Conservation (phyloP, 1,140 invertebrate species). For the Apocrypta bakeri region DNA sequence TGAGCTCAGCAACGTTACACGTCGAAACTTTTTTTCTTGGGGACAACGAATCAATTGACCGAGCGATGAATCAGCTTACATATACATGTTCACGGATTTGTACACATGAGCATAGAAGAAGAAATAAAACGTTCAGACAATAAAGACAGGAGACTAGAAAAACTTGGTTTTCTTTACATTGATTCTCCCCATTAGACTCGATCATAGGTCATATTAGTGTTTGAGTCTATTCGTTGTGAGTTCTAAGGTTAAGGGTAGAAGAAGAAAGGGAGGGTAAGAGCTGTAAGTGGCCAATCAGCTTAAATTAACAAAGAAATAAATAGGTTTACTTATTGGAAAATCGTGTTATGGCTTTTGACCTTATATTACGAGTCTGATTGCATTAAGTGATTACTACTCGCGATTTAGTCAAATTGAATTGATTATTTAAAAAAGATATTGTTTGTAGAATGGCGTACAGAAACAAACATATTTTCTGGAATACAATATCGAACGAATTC, state of each 20-base stretch:
- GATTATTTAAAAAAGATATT: neutral
- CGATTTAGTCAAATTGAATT: too few relatives aligned
- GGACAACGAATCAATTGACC: constrained; percentile 6
- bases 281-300: neutral
- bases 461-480: neutral
- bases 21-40: neutral
- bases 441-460: neutral
- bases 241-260: neutral
- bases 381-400: neutral
- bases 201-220: too few relatives aligned
- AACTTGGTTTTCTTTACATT: neutral
- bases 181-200: neutral
- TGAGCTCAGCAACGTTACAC: constrained; percentile 9
- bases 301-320: neutral
- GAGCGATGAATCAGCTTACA: neutral
- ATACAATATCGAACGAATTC: too few relatives aligned
- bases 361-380: neutral
- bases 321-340: neutral
- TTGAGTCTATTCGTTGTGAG: neutral
- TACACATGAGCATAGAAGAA: neutral
- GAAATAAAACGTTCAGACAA: neutral
- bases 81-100: too few relatives aligned
- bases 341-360: neutral
- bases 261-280: neutral
- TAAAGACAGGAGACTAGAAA: neutral